Conservation (phyloP, 2,113 vertebrate genomes). For the Macquaria ambigua region DNA sequence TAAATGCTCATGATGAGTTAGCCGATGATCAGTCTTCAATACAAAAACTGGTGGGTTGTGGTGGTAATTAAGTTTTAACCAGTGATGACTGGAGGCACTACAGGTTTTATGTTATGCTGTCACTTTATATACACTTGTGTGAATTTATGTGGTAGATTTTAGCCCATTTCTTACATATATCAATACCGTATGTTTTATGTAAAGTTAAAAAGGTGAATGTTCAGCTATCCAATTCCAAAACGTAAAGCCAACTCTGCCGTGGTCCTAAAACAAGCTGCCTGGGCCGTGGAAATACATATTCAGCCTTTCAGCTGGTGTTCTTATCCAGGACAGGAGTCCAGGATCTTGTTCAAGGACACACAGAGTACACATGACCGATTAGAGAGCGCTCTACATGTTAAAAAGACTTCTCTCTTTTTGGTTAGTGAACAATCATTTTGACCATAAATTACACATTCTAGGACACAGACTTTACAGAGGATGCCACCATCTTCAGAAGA, state of each 20-base stretch:
- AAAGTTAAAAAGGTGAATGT: too few species aligned
- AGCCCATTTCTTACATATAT: background rate
- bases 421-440: background rate
- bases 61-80: background rate
- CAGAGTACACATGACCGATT: conserved; percentile 18
- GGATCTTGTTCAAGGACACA: conserved; percentile 52
- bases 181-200: background rate
- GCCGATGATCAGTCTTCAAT: background rate
- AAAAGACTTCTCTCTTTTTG: background rate
- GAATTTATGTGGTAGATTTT: background rate
- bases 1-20: background rate
- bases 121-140: background rate
- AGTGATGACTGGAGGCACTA: background rate
- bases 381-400: background rate
- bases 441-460: background rate
- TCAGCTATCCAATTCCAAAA: background rate
- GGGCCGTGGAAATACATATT: conserved; percentile 12
- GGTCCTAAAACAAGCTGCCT: background rate
- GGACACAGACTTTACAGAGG: too few species aligned
- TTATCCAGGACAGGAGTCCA: conserved; percentile 30
- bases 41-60: background rate
- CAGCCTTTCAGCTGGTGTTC: conserved; percentile 6
- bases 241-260: background rate
- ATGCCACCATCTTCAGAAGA: background rate
- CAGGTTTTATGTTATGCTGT: background rate